Conservation (phyloP, 2,888 invertebrate species). For the Drosophila nigritarsus region DNA sequence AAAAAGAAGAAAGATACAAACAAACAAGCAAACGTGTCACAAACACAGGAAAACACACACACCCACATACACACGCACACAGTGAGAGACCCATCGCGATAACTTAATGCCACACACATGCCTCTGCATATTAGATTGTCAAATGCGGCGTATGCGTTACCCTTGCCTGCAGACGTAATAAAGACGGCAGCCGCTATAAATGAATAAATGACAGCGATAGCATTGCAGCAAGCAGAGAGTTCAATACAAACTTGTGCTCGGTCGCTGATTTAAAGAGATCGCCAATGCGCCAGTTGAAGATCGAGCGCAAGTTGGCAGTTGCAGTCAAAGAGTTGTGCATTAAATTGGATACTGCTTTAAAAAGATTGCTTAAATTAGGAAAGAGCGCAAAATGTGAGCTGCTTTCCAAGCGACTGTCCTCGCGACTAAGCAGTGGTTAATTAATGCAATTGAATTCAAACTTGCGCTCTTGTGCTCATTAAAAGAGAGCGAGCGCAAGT, state of each 20-base stretch:
- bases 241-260: not conserved
- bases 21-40: conserved; percentile 50
- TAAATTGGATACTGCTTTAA: not conserved
- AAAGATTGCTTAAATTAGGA: not conserved
- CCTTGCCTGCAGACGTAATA: conserved; percentile 26
- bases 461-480: not conserved
- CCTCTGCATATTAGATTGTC: conserved; percentile 54
- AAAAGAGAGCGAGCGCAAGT: not conserved
- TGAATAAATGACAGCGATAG: conserved; percentile 7
- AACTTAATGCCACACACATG: conserved; percentile 76
- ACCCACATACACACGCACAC: conserved; percentile 11
- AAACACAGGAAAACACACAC: conserved; percentile 8
- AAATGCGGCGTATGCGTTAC: conserved; percentile 45
- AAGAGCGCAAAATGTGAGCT: not conserved
- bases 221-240: not conserved
- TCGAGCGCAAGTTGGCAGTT: not conserved
- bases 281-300: not conserved
- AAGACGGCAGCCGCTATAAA: conserved; percentile 40
- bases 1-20: conserved; percentile 24
- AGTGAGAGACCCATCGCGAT: conserved; percentile 45
- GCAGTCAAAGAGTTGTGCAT: not conserved
- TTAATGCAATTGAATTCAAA: not conserved
- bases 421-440: not conserved
- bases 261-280: not conserved
- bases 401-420: not conserved